A percentile compares a stretch with the other conserved stretches of the same genome.
These are phyloP conservation scores for Pseudomyrmex concolor DNA, from an alignment of 1,140 invertebrate genomes.

Conservation along the genomic window DNA sequence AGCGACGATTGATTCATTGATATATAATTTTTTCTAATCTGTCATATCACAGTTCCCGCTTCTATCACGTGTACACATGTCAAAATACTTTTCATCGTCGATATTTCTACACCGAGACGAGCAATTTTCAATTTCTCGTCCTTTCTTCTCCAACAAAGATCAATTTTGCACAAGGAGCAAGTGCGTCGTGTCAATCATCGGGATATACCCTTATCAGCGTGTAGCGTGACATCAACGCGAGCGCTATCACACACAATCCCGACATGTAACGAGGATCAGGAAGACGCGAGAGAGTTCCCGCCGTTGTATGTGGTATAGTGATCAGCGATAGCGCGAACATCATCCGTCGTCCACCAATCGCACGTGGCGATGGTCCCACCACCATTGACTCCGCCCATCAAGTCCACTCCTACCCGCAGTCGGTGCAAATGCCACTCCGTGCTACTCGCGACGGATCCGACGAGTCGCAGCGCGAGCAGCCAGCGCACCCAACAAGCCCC, in stretches of 20 bases:
- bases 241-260: slow-evolving; percentile 20
- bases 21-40: background rate
- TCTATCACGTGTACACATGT: background rate
- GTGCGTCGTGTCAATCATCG: slow-evolving; percentile 6
- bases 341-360: slow-evolving; percentile 40
- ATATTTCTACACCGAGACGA: background rate
- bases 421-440: background rate
- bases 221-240: slow-evolving; percentile 43
- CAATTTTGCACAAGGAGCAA: slow-evolving; percentile 18
- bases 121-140: slow-evolving; percentile 21
- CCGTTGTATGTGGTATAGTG: slow-evolving; percentile 10
- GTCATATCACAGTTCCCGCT: background rate
- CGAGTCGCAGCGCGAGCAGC: slow-evolving; percentile 47
- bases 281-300: slow-evolving; percentile 17
- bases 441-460: slow-evolving; percentile 1
- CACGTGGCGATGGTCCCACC: slow-evolving; percentile 25
- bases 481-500: slow-evolving; percentile 40
- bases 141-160: background rate
- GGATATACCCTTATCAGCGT: slow-evolving; percentile 12
- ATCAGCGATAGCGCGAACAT: slow-evolving; percentile 37
- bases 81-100: background rate
- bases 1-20: too few relatives aligned
- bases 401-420: slow-evolving; percentile 42
- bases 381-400: slow-evolving; percentile 37
- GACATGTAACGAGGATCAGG: background rate